These are phyloP conservation scores for Helarctos malayanus DNA, from an alignment of 2,797 vertebrate species.

Conservation along the genomic window DNA sequence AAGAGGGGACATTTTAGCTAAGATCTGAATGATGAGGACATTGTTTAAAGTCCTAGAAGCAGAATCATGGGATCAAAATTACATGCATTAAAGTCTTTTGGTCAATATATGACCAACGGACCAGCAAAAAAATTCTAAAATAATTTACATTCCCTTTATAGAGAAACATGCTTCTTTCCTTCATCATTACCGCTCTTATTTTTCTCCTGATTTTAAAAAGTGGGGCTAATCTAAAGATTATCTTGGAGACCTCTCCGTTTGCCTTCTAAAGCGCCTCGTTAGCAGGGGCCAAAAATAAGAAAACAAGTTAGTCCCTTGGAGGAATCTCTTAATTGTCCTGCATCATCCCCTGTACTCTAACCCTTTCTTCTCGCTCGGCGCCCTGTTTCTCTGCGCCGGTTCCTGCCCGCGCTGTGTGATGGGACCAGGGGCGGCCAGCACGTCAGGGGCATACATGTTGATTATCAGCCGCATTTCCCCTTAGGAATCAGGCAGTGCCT, in stretches of 20 bases:
- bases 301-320: background rate
- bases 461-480: background rate
- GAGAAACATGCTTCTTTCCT: background rate
- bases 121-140: background rate
- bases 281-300: background rate
- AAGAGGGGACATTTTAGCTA: conserved; percentile 7
- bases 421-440: background rate
- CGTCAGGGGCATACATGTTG: background rate
- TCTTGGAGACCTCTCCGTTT: background rate
- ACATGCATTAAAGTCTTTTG: background rate
- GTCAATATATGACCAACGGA: background rate
- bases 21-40: background rate
- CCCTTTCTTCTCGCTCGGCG: background rate
- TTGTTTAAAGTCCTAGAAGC: background rate
- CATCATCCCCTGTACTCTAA: background rate
- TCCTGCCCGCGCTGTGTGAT: background rate
- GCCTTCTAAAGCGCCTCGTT: background rate
- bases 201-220: conserved; percentile 35
- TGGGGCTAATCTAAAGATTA: background rate
- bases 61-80: background rate
- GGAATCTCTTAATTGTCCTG: background rate
- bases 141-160: background rate
- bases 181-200: background rate
- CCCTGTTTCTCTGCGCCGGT: background rate
- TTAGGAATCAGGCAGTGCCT: background rate